Evolutionary conservation across 2,888 invertebrate species (phyloP), one percentile per base, ranked within the genome.

Genomic region (Pantelozetes paolii): DNA sequence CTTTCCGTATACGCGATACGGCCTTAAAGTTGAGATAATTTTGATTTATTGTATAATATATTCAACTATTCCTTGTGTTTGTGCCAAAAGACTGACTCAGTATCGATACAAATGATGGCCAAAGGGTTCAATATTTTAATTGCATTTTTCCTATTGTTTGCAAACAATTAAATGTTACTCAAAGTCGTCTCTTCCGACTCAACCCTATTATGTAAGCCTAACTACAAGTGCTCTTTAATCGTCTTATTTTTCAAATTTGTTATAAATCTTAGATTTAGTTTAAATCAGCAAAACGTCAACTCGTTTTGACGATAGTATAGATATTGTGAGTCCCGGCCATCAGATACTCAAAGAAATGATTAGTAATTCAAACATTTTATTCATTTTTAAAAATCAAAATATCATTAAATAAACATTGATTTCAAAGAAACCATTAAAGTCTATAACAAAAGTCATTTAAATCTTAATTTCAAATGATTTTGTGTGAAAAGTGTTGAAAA

Each of bases 301-400:
- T n/a, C 50, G 3, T 18, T n/a, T n/a, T 6, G 18, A 6, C 6
- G 50, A 50, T 62, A 62, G 32, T 18, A 62, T 18, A 32, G 28
- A 9, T 32, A 32, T 32, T 1, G 2, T 13, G 8, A 32, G n/a
- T 2, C 23, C 64, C 64, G n/a, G 40, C 40, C 64, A 64, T 64
- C 64, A 40, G 40, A 64, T 62, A 62, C 30, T 13, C 18, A 32
- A 32, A n/a, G 36, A 64, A 40, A 36, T 9, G 62, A 64, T 64
- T 64, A 36, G 36, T 64, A n/a, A n/a, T 20, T n/a, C 64, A 40
- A 9, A 9, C n/a, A n/a, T 26, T 9, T 64, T 64, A 64, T 30
- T 30, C 57, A 57, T 57, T 36, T 36, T 30, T 18, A 30, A 20
- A 1, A 20, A 30, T 64, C 36, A 64, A 13, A 9, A 30, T 20